A percentile compares a stretch with the other conserved stretches of the same genome.
Conservation (phyloP, 2,113 vertebrate species). For the Thinocorus orbignyianus region DNA sequence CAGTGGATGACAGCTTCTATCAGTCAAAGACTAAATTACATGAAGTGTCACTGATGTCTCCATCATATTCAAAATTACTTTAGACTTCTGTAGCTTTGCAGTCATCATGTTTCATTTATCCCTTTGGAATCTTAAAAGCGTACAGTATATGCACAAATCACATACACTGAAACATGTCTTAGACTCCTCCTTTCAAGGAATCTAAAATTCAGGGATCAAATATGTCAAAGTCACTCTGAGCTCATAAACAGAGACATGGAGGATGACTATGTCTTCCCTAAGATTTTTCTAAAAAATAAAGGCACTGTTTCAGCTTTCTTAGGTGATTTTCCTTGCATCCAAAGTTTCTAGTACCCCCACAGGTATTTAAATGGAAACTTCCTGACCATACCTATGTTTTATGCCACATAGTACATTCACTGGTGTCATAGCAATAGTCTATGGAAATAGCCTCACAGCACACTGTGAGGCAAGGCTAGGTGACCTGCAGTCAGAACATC, state of each 20-base stretch:
- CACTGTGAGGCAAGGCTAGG: not conserved
- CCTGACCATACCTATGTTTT: not conserved
- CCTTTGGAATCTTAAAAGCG: not conserved
- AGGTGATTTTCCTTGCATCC: not conserved
- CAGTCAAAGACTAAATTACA: slow-evolving; percentile 24
- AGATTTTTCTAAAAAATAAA: not conserved
- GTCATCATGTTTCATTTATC: slow-evolving; percentile 10
- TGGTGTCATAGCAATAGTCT: not conserved
- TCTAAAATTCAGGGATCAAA: not conserved
- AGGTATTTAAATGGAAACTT: not conserved
- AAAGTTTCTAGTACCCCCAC: not conserved
- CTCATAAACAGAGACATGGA: not conserved
- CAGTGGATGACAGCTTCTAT: slow-evolving; percentile 22
- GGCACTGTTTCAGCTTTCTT: not conserved
- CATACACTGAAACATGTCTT: not conserved
- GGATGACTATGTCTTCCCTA: rapidly evolving
- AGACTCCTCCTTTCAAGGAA: not conserved
- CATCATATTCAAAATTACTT: slow-evolving; percentile 34
- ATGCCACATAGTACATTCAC: not conserved
- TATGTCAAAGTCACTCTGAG: not conserved
- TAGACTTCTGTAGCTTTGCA: not conserved
- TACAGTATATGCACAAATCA: not conserved
- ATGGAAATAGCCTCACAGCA: not conserved
- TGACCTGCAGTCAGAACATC: not conserved
- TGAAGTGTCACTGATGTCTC: slow-evolving; percentile 33